Evolutionary conservation across 2,113 vertebrate genomes (phyloP).

Genomic region (Podarcis muralis): DNA sequence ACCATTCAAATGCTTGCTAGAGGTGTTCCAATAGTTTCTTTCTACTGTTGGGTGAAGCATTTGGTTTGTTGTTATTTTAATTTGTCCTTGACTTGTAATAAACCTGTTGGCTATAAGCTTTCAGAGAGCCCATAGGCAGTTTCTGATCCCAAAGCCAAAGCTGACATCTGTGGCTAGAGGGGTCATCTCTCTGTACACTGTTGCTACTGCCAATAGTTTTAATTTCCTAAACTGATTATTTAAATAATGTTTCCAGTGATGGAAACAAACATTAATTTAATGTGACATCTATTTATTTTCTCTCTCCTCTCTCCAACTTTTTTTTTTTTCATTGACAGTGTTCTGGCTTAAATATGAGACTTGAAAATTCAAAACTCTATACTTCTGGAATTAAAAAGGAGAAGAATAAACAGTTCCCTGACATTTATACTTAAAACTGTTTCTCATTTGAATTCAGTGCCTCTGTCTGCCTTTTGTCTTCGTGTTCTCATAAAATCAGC

Average conservation of each 20-base stretch:
- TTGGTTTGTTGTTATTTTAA: slow-evolving; percentile 4
- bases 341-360: slow-evolving; percentile 8
- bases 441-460: slow-evolving; percentile 24
- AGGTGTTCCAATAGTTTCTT: slow-evolving; percentile 71
- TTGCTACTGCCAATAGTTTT: slow-evolving; percentile 54
- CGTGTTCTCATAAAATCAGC: neutral
- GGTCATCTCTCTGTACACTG: slow-evolving; percentile 42
- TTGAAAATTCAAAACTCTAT: neutral
- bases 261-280: slow-evolving; percentile 35
- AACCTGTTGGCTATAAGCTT: slow-evolving; percentile 71
- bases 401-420: slow-evolving; percentile 20
- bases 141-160: slow-evolving; percentile 61
- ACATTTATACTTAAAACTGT: neutral
- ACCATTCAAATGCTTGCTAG: slow-evolving; percentile 55
- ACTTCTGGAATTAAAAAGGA: slow-evolving; percentile 13
- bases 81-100: slow-evolving; percentile 82
- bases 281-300: neutral
- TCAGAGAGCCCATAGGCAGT: slow-evolving; percentile 59
- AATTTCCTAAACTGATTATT: slow-evolving; percentile 57
- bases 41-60: slow-evolving; percentile 13
- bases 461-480: slow-evolving; percentile 8
- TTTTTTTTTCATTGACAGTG: neutral
- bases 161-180: slow-evolving; percentile 66
- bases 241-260: slow-evolving; percentile 32
- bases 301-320: slow-evolving; percentile 18